Evolutionary conservation across 2,113 vertebrate genomes (phyloP).

Genomic region (Antigone vipio): DNA sequence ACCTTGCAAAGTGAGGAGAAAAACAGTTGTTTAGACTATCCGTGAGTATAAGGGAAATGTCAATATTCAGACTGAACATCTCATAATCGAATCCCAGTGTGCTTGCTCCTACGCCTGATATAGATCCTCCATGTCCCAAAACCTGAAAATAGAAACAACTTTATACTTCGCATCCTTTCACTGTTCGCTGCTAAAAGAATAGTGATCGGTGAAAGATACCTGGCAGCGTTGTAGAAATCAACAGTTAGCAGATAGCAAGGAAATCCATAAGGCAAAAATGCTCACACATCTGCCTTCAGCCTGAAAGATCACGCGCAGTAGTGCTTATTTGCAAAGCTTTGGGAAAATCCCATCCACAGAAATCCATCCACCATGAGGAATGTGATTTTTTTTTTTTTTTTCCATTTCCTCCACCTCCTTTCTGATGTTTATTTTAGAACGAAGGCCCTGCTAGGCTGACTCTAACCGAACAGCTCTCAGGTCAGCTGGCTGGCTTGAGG

Average conservation of each 20-base stretch:
- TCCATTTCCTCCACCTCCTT: background rate
- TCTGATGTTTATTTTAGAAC: background rate
- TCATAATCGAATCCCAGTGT: background rate
- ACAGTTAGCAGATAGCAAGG: background rate
- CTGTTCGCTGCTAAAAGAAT: background rate
- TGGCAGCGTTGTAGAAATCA: background rate
- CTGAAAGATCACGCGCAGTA: rapidly evolving
- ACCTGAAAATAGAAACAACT: slow-evolving; percentile 49
- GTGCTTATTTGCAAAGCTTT: background rate
- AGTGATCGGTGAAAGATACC: background rate
- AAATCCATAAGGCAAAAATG: background rate
- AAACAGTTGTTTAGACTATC: background rate
- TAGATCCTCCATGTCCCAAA: background rate
- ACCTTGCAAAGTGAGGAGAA: background rate
- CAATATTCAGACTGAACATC: background rate
- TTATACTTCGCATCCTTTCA: slow-evolving; percentile 28
- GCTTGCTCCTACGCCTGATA: background rate
- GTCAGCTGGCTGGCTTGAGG: rapidly evolving
- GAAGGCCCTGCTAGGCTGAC: background rate
- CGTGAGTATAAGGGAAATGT: background rate
- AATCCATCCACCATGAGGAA: background rate
- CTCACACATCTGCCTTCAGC: background rate
- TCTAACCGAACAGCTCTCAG: background rate
- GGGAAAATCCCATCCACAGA: background rate
- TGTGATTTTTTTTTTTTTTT: background rate